A percentile compares a stretch with the other conserved stretches of the same genome.
phyloP scores from a whole-genome alignment of 2,797 vertebrate genomes.

The Arctocebus calabarensis region DNA sequence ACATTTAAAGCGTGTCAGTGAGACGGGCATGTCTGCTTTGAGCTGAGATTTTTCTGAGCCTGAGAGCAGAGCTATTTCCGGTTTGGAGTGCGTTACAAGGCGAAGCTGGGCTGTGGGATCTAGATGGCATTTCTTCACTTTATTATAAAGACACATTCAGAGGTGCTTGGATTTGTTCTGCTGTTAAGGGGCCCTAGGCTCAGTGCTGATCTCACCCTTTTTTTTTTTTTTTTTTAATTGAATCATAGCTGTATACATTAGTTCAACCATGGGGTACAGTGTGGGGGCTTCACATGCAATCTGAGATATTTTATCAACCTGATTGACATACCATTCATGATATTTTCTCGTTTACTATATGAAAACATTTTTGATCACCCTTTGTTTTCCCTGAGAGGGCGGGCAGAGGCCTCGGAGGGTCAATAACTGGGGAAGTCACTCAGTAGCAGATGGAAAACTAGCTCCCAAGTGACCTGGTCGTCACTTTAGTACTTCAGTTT shows the following conservation, averaged over 20 bases:
- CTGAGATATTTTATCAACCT: too few species aligned
- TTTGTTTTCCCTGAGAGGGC: slow-evolving; percentile 12
- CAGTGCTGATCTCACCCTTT: slow-evolving; percentile 35
- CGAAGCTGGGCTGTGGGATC: neutral
- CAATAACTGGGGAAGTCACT: neutral
- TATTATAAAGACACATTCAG: slow-evolving; percentile 15
- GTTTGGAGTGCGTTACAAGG: neutral
- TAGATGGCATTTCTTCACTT: neutral
- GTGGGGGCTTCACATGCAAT: too few species aligned
- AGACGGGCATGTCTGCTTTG: neutral
- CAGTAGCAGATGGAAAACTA: neutral
- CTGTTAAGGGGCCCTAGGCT: neutral
- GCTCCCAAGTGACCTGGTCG: neutral
- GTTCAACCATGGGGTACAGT: too few species aligned
- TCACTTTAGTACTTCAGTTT: neutral
- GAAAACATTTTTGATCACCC: too few species aligned
- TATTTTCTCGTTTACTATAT: too few species aligned
- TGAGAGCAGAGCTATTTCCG: slow-evolving; percentile 5
- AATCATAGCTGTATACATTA: too few species aligned
- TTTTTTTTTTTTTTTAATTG: too few species aligned
- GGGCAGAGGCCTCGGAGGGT: neutral
- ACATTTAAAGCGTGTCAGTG: neutral
- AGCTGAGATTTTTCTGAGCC: neutral
- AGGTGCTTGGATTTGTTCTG: slow-evolving; percentile 47
- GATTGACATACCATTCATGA: too few species aligned